phyloP scores from a whole-genome alignment of 2,888 invertebrate genomes.

The Chydorus sphaericus region DNA sequence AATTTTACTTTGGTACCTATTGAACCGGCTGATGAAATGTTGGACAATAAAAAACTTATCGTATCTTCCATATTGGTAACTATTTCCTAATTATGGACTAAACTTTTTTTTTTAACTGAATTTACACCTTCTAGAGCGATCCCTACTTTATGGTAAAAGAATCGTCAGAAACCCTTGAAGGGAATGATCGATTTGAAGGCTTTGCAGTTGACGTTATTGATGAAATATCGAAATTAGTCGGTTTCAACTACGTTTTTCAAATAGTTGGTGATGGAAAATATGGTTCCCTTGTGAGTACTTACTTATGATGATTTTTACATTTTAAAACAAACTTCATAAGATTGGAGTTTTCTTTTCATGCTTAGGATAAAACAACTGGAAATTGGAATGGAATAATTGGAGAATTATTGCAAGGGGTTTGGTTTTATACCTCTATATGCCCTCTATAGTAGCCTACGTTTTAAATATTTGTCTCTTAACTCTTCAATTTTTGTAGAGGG shows the following conservation, averaged over 20 bases:
- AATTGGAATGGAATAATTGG: constrained; percentile 68
- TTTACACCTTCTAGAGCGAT: constrained; percentile 17
- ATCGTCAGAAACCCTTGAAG: constrained; percentile 14
- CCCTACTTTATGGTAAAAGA: constrained; percentile 20
- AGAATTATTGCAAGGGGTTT: constrained; percentile 58
- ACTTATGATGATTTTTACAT: no score
- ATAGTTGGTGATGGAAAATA: constrained; percentile 73
- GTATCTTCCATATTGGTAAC: constrained; percentile 37
- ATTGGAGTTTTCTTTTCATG: no score
- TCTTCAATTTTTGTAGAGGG: constrained; percentile 68
- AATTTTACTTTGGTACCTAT: constrained; percentile 74
- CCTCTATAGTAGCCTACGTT: no score
- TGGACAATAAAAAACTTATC: constrained; percentile 42
- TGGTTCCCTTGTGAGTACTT: no score
- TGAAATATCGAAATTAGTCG: constrained; percentile 50
- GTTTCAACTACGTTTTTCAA: constrained; percentile 75
- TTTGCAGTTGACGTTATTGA: constrained; percentile 38
- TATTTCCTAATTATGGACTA: background rate
- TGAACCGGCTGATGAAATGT: constrained; percentile 53
- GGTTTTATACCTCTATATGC: constrained; percentile 22
- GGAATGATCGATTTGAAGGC: constrained; percentile 28
- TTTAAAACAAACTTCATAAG: no score
- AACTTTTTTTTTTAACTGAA: constrained; percentile 8
- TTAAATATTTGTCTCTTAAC: background rate
- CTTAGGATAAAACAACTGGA: constrained; percentile 62